A percentile compares a stretch with the other conserved stretches of the same genome.
phyloP scores from a whole-genome alignment of 2,888 invertebrate species.

The Parasteatoda lunata region DNA sequence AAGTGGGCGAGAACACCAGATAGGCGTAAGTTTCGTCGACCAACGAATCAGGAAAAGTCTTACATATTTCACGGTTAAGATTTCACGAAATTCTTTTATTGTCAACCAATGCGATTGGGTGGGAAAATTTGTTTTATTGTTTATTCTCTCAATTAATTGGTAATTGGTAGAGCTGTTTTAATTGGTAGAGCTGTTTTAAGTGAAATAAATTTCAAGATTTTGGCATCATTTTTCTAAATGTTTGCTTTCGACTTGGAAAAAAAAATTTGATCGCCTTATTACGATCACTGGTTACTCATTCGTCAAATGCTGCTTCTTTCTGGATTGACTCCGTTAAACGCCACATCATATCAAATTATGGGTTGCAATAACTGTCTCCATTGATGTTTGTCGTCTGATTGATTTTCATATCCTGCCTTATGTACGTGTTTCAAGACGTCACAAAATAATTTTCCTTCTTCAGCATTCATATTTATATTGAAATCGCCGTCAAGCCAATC shows the following conservation, averaged over 20 bases:
- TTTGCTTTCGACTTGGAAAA: background rate
- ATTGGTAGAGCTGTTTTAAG: no score
- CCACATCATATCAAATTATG: no score
- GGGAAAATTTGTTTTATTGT: background rate
- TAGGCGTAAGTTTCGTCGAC: slow-evolving; percentile 36
- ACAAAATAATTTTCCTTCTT: no score
- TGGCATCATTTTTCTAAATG: background rate
- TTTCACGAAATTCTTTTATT: slow-evolving; percentile 24
- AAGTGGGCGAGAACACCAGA: slow-evolving; percentile 18
- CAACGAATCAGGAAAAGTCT: slow-evolving; percentile 37
- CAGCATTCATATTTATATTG: no score
- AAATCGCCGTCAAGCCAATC: no score
- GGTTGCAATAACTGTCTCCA: no score
- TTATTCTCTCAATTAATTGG: slow-evolving; percentile 11
- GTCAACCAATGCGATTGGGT: slow-evolving; percentile 33
- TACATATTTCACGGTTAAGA: slow-evolving; percentile 51
- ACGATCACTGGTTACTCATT: background rate
- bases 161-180: no score
- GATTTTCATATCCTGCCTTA: no score
- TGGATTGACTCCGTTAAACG: no score
- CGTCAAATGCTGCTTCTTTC: no score
- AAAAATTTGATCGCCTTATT: background rate
- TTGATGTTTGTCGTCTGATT: no score
- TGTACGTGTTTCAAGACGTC: no score
- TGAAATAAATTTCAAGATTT: slow-evolving; percentile 27